Conservation (phyloP, 2,888 invertebrate genomes). For the Margaritifera margaritifera region DNA sequence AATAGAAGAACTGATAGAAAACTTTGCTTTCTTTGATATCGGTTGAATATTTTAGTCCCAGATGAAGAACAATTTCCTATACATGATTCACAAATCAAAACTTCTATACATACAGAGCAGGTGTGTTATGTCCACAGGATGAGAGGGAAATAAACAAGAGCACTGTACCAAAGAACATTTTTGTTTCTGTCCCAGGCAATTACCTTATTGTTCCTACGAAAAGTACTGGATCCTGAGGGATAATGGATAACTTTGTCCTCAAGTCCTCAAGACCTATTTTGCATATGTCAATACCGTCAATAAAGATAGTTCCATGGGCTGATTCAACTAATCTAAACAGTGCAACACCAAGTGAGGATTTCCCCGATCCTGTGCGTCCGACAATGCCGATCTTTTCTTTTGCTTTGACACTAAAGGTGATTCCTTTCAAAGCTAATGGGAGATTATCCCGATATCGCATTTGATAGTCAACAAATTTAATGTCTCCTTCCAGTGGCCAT, state of each 20-base stretch:
- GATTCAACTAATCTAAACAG: conserved; percentile 79
- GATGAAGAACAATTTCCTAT: too few relatives aligned
- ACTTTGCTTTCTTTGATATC: too few relatives aligned
- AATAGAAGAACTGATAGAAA: too few relatives aligned
- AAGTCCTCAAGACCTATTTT: conserved; percentile 75
- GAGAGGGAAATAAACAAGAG: too few relatives aligned
- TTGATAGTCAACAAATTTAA: conserved; percentile 59
- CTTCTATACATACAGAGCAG: too few relatives aligned
- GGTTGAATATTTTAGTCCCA: too few relatives aligned
- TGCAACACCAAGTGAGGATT: conserved; percentile 74
- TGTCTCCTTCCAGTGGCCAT: conserved; percentile 64
- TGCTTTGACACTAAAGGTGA: conserved; percentile 76
- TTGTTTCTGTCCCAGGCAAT: background rate
- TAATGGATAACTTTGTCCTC: conserved; percentile 73
- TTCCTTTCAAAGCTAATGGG: conserved; percentile 74
- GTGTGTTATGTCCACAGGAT: too few relatives aligned
- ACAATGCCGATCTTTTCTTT: conserved; percentile 79
- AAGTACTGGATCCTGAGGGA: conserved; percentile 80
- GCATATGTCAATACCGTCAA: conserved; percentile 76
- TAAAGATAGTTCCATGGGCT: conserved; percentile 75
- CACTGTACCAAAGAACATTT: too few relatives aligned
- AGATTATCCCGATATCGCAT: conserved; percentile 64
- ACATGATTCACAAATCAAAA: too few relatives aligned
- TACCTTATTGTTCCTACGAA: conserved; percentile 78
- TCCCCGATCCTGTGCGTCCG: conserved; percentile 76